Percentiles rank a stretch among this genome's conserved stretches.
These are phyloP conservation scores for Pseudorasbora parva DNA, from an alignment of 2,113 vertebrate genomes.

Conservation along the genomic window DNA sequence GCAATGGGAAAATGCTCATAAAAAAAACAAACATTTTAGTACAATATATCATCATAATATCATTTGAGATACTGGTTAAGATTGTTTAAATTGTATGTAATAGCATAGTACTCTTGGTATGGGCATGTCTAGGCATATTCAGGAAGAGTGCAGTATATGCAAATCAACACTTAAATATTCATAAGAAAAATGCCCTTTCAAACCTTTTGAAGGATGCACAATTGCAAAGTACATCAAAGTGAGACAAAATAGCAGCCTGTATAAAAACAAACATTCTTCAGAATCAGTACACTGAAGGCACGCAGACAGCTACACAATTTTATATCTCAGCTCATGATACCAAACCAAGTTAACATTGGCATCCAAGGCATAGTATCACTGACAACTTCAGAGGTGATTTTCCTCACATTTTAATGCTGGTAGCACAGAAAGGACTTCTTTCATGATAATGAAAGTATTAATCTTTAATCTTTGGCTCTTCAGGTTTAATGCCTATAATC, in stretches of 20 bases:
- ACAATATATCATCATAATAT: background rate
- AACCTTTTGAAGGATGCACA: background rate
- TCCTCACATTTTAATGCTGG: background rate
- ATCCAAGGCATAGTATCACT: background rate
- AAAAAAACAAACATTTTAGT: too few relatives aligned
- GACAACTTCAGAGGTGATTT: background rate
- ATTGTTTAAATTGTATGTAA: slow-evolving; percentile 2
- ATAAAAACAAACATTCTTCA: background rate
- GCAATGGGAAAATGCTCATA: background rate
- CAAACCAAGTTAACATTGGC: background rate
- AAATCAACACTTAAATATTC: slow-evolving; percentile 17
- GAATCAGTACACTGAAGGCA: background rate
- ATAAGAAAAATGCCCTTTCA: slow-evolving; percentile 13
- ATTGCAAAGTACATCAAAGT: background rate
- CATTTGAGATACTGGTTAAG: background rate
- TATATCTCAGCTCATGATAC: background rate
- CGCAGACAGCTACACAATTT: background rate
- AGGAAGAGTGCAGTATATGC: background rate
- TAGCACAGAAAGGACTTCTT: background rate
- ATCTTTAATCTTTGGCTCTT: background rate
- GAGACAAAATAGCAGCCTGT: background rate
- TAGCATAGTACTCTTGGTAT: background rate
- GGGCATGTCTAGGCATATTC: background rate
- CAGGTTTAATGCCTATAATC: background rate
- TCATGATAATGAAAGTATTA: background rate